A percentile compares a stretch with the other conserved stretches of the same genome.
Evolutionary conservation across 2,888 invertebrate species (phyloP).

Genomic region (Tenthredo mesomela): DNA sequence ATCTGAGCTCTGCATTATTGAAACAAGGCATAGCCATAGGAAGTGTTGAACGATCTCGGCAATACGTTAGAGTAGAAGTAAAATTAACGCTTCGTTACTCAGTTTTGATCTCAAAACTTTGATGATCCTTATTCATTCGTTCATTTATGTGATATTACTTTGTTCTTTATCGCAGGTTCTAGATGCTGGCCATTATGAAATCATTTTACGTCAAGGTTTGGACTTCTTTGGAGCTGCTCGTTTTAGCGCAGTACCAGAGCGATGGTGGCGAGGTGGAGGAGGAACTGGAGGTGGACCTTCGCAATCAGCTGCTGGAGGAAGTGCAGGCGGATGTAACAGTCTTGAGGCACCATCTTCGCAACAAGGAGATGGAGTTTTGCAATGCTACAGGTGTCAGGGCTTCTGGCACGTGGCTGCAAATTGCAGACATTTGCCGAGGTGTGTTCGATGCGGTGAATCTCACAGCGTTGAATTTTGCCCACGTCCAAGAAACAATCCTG

Average conservation of each 20-base stretch:
- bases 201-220: conserved; percentile 78
- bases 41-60: conserved; percentile 75
- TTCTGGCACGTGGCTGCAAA: conserved; percentile 81
- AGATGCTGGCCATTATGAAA: conserved; percentile 77
- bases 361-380: conserved; percentile 76
- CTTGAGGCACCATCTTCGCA: conserved; percentile 61
- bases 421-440: conserved; percentile 77
- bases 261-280: conserved; percentile 68
- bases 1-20: conserved; percentile 77
- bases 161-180: conserved; percentile 71
- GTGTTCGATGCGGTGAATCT: conserved; percentile 80
- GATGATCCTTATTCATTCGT: neutral
- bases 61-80: conserved; percentile 77
- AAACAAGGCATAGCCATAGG: conserved; percentile 77
- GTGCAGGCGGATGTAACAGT: conserved; percentile 57
- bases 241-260: conserved; percentile 76
- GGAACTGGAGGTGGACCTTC: conserved; percentile 53
- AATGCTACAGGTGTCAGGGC: conserved; percentile 80
- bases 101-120: neutral
- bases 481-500: conserved; percentile 78
- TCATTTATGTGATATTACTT: neutral
- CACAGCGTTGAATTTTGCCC: conserved; percentile 79
- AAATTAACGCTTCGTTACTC: neutral
- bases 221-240: conserved; percentile 79
- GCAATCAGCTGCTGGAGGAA: conserved; percentile 55